Evolutionary conservation across 1,140 invertebrate species (phyloP).

Genomic region (Chrysoperla carnea): DNA sequence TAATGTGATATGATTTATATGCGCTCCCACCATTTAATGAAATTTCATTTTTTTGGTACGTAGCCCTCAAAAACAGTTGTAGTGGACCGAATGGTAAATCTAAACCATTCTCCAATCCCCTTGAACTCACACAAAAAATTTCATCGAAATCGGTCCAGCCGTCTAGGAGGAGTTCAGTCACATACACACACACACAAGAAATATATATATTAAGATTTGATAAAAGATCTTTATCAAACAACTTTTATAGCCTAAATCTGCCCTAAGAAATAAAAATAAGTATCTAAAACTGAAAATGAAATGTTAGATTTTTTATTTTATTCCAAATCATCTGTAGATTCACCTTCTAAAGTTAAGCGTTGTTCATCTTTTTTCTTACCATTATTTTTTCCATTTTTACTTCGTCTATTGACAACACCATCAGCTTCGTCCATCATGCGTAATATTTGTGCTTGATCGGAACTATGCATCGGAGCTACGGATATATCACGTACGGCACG

Average conservation of each 20-base stretch:
- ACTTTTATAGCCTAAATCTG: neutral
- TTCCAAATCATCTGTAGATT: constrained; percentile 23
- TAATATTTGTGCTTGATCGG: constrained; percentile 76
- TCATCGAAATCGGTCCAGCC: too few species aligned
- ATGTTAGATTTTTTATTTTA: neutral
- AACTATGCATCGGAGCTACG: constrained; percentile 88
- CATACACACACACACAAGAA: too few species aligned
- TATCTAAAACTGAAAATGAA: neutral
- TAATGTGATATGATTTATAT: too few species aligned
- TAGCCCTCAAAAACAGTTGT: too few species aligned
- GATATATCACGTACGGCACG: constrained; percentile 96
- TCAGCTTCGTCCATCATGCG: constrained; percentile 93
- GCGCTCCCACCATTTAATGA: too few species aligned
- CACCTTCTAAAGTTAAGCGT: constrained; percentile 20
- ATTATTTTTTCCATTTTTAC: constrained; percentile 19
- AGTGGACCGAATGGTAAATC: too few species aligned
- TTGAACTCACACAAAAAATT: too few species aligned
- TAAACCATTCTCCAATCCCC: too few species aligned
- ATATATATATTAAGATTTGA: too few species aligned
- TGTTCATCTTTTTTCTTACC: constrained; percentile 22
- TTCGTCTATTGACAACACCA: constrained; percentile 62
- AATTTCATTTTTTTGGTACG: too few species aligned
- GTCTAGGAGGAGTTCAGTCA: too few species aligned
- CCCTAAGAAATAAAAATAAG: neutral
- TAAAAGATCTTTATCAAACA: too few species aligned